Evolutionary conservation across 2,797 vertebrate genomes (phyloP).

Genomic region (Arnoldichthys spilopterus): DNA sequence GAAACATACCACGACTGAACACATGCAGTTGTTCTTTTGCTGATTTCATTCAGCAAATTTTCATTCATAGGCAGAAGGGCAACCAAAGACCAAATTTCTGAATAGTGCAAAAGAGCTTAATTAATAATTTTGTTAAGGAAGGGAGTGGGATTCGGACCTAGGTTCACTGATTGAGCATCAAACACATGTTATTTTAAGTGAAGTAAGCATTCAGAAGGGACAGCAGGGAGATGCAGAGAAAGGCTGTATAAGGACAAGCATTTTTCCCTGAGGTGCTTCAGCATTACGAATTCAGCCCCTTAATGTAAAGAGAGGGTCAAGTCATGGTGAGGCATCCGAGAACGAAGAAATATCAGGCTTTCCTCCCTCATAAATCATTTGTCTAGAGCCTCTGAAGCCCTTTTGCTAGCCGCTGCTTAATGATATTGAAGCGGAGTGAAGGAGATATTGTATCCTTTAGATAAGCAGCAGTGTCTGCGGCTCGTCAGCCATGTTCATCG

Average conservation of each 20-base stretch:
- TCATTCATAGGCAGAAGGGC: too few species aligned
- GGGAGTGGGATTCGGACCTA: not conserved
- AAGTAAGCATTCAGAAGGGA: conserved; percentile 4
- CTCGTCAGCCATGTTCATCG: conserved; percentile 46
- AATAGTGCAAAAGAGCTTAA: conserved; percentile 32
- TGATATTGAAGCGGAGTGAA: conserved; percentile 55
- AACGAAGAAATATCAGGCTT: conserved; percentile 55
- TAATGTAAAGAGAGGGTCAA: conserved; percentile 46
- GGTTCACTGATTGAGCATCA: conserved; percentile 19
- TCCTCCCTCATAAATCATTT: conserved; percentile 60
- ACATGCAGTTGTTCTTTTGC: not conserved
- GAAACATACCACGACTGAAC: not conserved
- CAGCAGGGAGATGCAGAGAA: not conserved
- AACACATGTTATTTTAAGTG: conserved; percentile 27
- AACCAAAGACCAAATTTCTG: not conserved
- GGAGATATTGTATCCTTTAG: conserved; percentile 51
- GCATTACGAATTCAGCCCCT: conserved; percentile 51
- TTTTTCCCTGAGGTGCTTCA: conserved; percentile 22
- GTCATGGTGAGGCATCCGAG: conserved; percentile 46
- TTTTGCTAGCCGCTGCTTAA: conserved; percentile 51
- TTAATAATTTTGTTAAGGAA: conserved; percentile 30
- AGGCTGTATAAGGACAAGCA: not conserved
- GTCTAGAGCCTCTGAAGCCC: conserved; percentile 37
- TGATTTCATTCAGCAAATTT: not conserved
- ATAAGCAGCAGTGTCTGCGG: conserved; percentile 55